A percentile compares a stretch with the other conserved stretches of the same genome.
phyloP scores from a whole-genome alignment of 53 echinoderm and acorn worm species.

The Apostichopus leukothele region DNA sequence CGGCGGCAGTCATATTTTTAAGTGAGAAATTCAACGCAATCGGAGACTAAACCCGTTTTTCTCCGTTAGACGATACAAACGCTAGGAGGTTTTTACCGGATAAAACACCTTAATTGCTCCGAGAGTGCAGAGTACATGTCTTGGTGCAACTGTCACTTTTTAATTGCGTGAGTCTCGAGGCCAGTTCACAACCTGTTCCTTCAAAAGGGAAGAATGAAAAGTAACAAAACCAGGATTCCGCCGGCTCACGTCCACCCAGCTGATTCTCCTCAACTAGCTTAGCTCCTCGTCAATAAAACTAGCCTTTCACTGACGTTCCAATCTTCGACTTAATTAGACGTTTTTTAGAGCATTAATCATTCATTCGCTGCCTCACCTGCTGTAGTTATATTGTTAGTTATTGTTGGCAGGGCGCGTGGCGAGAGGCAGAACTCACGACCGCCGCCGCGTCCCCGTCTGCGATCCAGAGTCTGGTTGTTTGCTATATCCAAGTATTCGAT shows the following conservation, averaged over 20 bases:
- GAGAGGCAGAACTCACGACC: constrained; percentile 39
- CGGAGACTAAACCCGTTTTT: background rate
- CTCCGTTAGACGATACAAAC: background rate
- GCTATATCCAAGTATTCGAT: constrained; percentile 32
- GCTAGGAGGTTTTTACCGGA: background rate
- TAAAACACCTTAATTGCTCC: constrained; percentile 31
- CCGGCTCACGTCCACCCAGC: constrained; percentile 20
- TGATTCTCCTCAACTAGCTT: constrained; percentile 6
- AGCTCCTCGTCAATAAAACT: constrained; percentile 44
- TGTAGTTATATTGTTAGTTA: constrained; percentile 43
- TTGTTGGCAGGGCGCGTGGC: constrained; percentile 50
- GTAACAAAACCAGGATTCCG: constrained; percentile 4
- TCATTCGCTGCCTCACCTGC: constrained; percentile 43
- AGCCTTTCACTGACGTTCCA: constrained; percentile 30
- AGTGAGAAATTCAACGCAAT: constrained; percentile 10
- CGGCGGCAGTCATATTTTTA: constrained; percentile 5
- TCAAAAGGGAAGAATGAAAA: background rate
- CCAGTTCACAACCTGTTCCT: constrained; percentile 45
- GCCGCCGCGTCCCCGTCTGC: constrained; percentile 22
- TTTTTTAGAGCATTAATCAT: constrained; percentile 48
- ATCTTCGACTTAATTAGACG: constrained; percentile 49
- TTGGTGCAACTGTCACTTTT: constrained; percentile 19
- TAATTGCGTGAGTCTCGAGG: constrained; percentile 27
- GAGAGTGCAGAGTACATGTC: constrained; percentile 13
- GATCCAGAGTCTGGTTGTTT: constrained; percentile 35